Conservation (phyloP, 1,140 invertebrate species). For the Aphis gossypii region DNA sequence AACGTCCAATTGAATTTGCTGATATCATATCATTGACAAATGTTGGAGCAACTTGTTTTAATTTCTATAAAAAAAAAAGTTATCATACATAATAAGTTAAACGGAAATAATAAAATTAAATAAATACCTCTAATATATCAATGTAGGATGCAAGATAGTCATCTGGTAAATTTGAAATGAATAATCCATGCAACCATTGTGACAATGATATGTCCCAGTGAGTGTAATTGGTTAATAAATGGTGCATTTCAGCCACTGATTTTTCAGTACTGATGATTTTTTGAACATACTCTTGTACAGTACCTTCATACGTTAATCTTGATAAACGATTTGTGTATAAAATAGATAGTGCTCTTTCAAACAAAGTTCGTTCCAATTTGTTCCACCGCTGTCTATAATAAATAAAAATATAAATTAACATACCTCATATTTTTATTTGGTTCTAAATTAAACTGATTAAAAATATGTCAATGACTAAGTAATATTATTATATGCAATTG, state of each 20-base stretch:
- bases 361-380: conserved; percentile 36
- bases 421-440: background rate
- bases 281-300: conserved; percentile 41
- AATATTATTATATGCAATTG: background rate
- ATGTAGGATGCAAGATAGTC: conserved; percentile 41
- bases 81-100: background rate
- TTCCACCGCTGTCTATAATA: conserved; percentile 33
- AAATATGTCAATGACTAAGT: background rate
- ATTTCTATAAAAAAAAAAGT: conserved; percentile 30
- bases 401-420: background rate
- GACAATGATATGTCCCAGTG: conserved; percentile 42
- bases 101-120: background rate
- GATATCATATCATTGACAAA: conserved; percentile 52
- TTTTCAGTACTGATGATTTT: conserved; percentile 41
- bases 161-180: conserved; percentile 48
- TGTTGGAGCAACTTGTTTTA: conserved; percentile 39
- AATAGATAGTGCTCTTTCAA: conserved; percentile 37
- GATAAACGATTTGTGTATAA: conserved; percentile 39
- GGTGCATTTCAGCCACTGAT: conserved; percentile 51
- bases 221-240: conserved; percentile 46
- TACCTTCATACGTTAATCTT: conserved; percentile 52
- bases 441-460: background rate
- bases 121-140: conserved; percentile 52
- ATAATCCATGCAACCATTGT: conserved; percentile 41
- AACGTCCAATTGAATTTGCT: background rate